Evolutionary conservation across 1,140 invertebrate genomes (phyloP), one percentile per base, ranked within the genome.

Genomic region (Solen grandis): DNA sequence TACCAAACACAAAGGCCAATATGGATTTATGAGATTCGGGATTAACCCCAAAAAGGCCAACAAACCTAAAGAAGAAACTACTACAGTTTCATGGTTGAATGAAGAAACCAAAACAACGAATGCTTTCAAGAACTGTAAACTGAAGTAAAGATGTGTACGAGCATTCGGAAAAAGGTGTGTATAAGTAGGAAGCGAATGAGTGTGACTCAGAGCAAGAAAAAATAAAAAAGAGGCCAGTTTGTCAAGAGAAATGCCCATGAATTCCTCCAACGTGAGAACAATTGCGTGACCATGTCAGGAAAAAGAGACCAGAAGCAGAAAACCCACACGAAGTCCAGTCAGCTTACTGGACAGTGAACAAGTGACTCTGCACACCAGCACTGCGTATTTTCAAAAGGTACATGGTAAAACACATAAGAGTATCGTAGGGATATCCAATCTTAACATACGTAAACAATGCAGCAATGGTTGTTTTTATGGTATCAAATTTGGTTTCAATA

Each of bases 311-410:
- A 35, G 2, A 66, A 73, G 63, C 5, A 38, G 1, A 59, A 75
- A 16, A 19, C 41, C 2, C 79, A 82, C 29, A 85, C n/a, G 83
- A 85, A 65, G 70, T 86, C 33, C 78, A 83, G 60, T 78, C 63
- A 19, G 84, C 83, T 16, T 81, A 81, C 57, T 75, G 72, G 72
- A 63, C 36, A 25, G 46, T 63, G 13, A 63, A 19, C 46, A 22
- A 14, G 79, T 85, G 4, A 83, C 81, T 5, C 16, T 85, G 5
- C 83, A 85, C 35, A 75, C 68, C 22, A 55, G 25, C 29, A 77
- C 83, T 16, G 60, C 38, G 0, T 85, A 85, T 46, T 77, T 50
- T n/a, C 65, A 35, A 22, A 33, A 27, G 5, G 33, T 22, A 13
- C 27, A 72, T 16, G 22, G 29, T 19, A 57, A 57, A 27, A 19